A percentile compares a stretch with the other conserved stretches of the same genome.
Conservation (phyloP, 1,140 invertebrate genomes). For the Mactra quadrangularis region DNA sequence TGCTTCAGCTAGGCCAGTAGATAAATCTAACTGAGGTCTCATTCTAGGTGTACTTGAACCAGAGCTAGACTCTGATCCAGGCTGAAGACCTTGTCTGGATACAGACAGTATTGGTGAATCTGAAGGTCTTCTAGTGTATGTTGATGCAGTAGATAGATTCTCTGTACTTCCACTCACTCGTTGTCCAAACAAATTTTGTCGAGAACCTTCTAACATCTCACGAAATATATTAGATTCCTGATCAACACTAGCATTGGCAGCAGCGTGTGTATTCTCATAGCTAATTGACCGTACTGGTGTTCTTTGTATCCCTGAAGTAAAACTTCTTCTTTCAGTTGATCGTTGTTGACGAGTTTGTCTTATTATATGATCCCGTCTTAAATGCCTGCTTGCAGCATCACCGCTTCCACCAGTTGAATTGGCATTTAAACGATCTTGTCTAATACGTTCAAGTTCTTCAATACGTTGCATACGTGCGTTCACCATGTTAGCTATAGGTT, state of each 20-base stretch:
- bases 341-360: conserved; percentile 29
- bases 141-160: conserved; percentile 13
- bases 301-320: conserved; percentile 32
- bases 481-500: conserved; percentile 16
- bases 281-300: conserved; percentile 50
- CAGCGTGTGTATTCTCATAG: conserved; percentile 38
- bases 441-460: conserved; percentile 46
- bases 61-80: conserved; percentile 27
- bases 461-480: conserved; percentile 47
- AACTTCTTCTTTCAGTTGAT: conserved; percentile 20
- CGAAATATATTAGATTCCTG: conserved; percentile 32
- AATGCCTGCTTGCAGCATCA: conserved; percentile 13
- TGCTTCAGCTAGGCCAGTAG: conserved; percentile 25
- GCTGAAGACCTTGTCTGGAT: background rate
- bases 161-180: conserved; percentile 36
- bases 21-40: background rate
- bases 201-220: conserved; percentile 38
- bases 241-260: background rate
- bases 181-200: conserved; percentile 47
- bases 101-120: background rate
- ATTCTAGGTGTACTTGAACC: conserved; percentile 37
- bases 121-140: background rate
- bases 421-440: conserved; percentile 23
- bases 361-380: conserved; percentile 34
- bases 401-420: background rate